These are phyloP conservation scores for Xiphias gladius DNA, from an alignment of 2,113 vertebrate species.

Conservation along the genomic window DNA sequence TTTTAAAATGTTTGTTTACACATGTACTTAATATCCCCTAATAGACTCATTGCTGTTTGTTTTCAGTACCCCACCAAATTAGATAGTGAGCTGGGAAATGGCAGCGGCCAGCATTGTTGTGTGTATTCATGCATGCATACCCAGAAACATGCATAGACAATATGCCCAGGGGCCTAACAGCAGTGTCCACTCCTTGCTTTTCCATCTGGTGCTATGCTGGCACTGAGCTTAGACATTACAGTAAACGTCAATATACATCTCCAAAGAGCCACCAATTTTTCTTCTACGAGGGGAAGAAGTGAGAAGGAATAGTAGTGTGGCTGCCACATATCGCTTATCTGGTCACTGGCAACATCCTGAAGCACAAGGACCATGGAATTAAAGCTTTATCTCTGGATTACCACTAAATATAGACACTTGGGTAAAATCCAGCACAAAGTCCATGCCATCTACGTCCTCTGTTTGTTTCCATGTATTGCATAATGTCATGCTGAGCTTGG, in stretches of 20 bases:
- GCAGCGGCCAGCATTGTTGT: neutral
- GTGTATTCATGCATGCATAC: conserved; percentile 48
- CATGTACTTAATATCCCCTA: neutral
- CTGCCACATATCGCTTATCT: conserved; percentile 56
- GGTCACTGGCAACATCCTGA: conserved; percentile 65
- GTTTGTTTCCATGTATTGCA: conserved; percentile 73
- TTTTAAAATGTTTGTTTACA: neutral
- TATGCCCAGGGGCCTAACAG: conserved; percentile 9
- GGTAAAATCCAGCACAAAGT: conserved; percentile 81
- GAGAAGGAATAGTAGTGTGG: conserved; percentile 9
- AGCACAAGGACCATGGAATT: conserved; percentile 76
- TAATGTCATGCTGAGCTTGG: conserved; percentile 58
- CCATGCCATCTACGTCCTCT: conserved; percentile 72
- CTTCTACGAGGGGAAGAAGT: neutral
- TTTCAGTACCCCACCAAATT: neutral
- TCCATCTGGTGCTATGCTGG: conserved; percentile 34
- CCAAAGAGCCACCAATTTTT: conserved; percentile 6
- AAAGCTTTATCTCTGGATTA: conserved; percentile 85
- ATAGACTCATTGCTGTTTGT: conserved; percentile 8
- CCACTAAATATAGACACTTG: conserved; percentile 84
- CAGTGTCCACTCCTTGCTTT: conserved; percentile 13
- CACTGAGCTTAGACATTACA: conserved; percentile 2
- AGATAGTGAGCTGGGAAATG: conserved; percentile 22
- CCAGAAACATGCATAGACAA: conserved; percentile 31
- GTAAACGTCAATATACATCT: conserved; percentile 21